Evolutionary conservation across 2,113 vertebrate species (phyloP), one percentile per base, ranked within the genome.

Genomic region (Electrona antarctica): DNA sequence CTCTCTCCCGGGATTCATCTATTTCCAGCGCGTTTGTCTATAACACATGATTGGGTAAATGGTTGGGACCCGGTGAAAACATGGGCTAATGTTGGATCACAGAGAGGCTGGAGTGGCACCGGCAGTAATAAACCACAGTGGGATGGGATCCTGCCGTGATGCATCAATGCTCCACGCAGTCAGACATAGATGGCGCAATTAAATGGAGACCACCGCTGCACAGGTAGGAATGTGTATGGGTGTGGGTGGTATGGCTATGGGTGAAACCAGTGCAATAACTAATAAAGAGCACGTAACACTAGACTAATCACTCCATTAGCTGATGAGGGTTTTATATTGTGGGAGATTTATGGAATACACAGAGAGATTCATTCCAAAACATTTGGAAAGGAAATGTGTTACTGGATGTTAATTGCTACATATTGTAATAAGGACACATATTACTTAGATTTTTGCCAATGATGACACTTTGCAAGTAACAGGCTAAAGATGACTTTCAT

Each of bases 11-110:
- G 85, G 90, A 87, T 87, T 78, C 64, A 49, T 81, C 71, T 71
- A 68, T 87, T 87, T 87, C 83, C 81, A 80, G 55, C 69, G 82
- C 84, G 82, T 81, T 41, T 83, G 77, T 89, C 81, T 80, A 88
- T 88, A 87, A 88, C 83, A 88, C 83, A 88, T 84, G 84, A 86
- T 73, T 74, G 83, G 82, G 76, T 87, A 91, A 91, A 87, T 85
- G 88, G 86, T 52, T 84, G 76, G 84, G 76, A 84, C 83, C 76
- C 57, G 78, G 78, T 75, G 79, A 83, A 83, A 84, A 83, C 67
- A 5, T 67, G 73, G 63, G 73, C 76, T 81, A 83, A 81, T 84
- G 85, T 83, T 84, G 87, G 74, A 88, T 90, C 80, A 84, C 69
- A 76, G 73, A 66, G 82, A 88, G 79, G 62, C 72, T 87, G 80